Percentiles rank a stretch among this genome's conserved stretches.
phyloP scores from a whole-genome alignment of 2,113 vertebrate species.

The Murina feae region DNA sequence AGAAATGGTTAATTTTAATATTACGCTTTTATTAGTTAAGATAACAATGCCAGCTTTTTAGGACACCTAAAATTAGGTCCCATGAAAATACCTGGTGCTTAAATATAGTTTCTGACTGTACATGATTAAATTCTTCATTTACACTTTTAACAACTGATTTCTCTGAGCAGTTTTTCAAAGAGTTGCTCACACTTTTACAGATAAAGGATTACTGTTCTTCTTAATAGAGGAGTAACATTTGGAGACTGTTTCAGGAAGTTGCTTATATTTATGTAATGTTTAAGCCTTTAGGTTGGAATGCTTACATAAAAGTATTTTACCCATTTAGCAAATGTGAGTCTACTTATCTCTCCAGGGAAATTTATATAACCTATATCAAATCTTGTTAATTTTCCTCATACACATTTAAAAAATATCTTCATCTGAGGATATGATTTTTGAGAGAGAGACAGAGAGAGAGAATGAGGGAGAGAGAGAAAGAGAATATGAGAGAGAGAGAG shows the following conservation, averaged over 20 bases:
- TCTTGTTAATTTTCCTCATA: not conserved
- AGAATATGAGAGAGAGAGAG: too few relatives aligned
- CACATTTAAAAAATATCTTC: too few relatives aligned
- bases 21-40: too few relatives aligned
- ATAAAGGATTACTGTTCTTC: not conserved
- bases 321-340: not conserved
- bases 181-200: not conserved
- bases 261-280: constrained; percentile 5
- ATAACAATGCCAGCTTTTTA: constrained; percentile 9
- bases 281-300: not conserved
- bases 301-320: not conserved
- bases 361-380: constrained; percentile 11
- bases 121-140: constrained; percentile 25
- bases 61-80: constrained; percentile 25
- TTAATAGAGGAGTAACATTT: constrained; percentile 6
- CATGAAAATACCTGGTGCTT: constrained; percentile 5
- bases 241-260: not conserved
- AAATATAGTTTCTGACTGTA: not conserved
- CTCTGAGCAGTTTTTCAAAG: constrained; percentile 5
- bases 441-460: not conserved
- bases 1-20: too few relatives aligned
- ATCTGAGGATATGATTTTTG: too few relatives aligned
- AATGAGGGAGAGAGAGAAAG: too few relatives aligned
- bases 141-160: not conserved
- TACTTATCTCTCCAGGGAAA: not conserved